These are phyloP conservation scores for Lasioglossum leucozonium DNA, from an alignment of 2,888 invertebrate species.

Conservation along the genomic window DNA sequence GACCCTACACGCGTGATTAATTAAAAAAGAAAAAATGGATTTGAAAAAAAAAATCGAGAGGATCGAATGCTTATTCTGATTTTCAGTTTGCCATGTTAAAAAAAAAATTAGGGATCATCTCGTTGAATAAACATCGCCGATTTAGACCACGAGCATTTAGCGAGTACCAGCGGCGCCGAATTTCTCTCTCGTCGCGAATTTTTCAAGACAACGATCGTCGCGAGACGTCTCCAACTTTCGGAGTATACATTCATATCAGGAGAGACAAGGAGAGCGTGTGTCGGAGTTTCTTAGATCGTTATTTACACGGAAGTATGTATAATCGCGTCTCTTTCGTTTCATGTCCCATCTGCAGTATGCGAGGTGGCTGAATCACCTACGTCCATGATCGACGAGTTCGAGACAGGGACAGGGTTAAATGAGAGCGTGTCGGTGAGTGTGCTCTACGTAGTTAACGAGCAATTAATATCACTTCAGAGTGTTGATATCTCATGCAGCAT, in stretches of 20 bases:
- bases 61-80: neutral
- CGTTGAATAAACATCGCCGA: neutral
- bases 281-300: neutral
- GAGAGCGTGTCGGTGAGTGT: conserved; percentile 40
- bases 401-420: conserved; percentile 30
- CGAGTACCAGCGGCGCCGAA: neutral
- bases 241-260: neutral
- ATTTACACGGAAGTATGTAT: conserved; percentile 9
- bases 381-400: conserved; percentile 33
- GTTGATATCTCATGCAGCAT: conserved; percentile 80
- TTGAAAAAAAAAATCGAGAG: neutral
- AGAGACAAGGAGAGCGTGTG: neutral
- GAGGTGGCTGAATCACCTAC: conserved; percentile 42
- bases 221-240: neutral
- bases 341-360: neutral
- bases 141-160: neutral
- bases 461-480: conserved; percentile 63
- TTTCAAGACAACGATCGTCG: neutral
- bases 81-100: neutral
- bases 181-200: neutral
- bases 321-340: neutral
- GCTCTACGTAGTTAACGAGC: conserved; percentile 62
- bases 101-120: no score
- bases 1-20: neutral
- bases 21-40: neutral